phyloP scores from a whole-genome alignment of 2,888 invertebrate genomes.

The Xanthorhoe spadicearia region DNA sequence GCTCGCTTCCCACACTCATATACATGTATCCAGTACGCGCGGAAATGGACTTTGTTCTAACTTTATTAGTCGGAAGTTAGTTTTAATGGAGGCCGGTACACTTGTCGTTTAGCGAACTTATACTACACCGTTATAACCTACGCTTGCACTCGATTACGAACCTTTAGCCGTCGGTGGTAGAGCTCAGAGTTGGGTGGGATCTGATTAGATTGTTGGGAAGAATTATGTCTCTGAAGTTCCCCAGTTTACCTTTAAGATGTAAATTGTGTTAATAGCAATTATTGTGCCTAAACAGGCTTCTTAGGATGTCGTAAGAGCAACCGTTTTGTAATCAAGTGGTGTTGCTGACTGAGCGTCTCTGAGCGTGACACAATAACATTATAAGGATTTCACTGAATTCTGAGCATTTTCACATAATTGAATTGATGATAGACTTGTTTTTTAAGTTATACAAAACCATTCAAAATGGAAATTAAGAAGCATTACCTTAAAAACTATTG shows the following conservation, averaged over 20 bases:
- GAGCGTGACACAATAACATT: background rate
- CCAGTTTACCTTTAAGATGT: slow-evolving; percentile 43
- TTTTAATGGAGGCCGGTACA: slow-evolving; percentile 61
- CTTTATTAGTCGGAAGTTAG: slow-evolving; percentile 62
- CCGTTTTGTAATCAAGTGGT: slow-evolving; percentile 39
- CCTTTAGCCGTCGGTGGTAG: slow-evolving; percentile 36
- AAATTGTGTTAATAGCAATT: slow-evolving; percentile 43
- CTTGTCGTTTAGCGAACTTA: slow-evolving; percentile 48
- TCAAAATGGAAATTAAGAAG: too few relatives aligned
- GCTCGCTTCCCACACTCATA: slow-evolving; percentile 41
- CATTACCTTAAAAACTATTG: too few relatives aligned
- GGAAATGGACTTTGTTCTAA: slow-evolving; percentile 65
- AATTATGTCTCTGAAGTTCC: slow-evolving; percentile 41
- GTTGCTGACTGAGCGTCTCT: slow-evolving; percentile 17
- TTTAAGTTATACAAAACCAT: too few relatives aligned
- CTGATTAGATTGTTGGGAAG: slow-evolving; percentile 44
- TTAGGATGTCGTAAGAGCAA: slow-evolving; percentile 37
- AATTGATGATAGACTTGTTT: background rate
- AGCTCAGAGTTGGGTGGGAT: slow-evolving; percentile 42
- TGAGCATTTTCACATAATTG: background rate
- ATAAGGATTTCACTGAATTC: background rate
- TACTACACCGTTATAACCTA: slow-evolving; percentile 34
- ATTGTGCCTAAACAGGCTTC: slow-evolving; percentile 39
- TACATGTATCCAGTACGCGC: slow-evolving; percentile 55
- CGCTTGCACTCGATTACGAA: slow-evolving; percentile 34